Evolutionary conservation across 2,113 vertebrate species (phyloP), one percentile per base, ranked within the genome.

Genomic region (Petrocephalus zakoni): DNA sequence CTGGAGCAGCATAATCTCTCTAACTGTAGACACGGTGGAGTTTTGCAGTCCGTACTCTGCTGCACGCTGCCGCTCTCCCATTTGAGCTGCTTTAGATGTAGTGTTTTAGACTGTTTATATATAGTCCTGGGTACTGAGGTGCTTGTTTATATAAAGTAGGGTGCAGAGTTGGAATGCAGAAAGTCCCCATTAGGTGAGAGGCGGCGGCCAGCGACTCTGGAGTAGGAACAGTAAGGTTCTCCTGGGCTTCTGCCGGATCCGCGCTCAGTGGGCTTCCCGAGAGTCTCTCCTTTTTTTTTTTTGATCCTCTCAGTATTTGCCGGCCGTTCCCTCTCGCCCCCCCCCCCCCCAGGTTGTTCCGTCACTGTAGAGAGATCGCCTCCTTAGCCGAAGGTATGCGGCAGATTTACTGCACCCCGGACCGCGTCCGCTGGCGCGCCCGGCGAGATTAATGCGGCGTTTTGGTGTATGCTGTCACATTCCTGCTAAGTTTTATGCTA

Each of bases 391-490:
- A 64, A 72, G 72, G 83, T 52, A 55, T 81, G 72, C 51, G 17
- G 47, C 37, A 89, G 82, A 85, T 89, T 89, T 89, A 72, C 47
- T 13, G 55, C 25, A 47, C 47, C n/a, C 87, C 25, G 19, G 34
- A 21, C 87, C 17, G 25, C 46, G 25, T 46, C 42, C 46, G 42
- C 85, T 86, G 53, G 64, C 83, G 29, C 72, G 47, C 88, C 89
- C 87, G 72, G 86, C 88, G 56, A 89, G 88, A 88, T 87, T 9
- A 88, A 89, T 88, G 78, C 52, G 53, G 89, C 51, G 84, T 85
- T 78, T 85, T 88, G 55, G 61, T 90, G 53, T 88, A 25, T 2
- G 5, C 25, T 88, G 22, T 64, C 72, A 85, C 58, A 82, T 89
- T 87, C 22, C 17, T 37, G 81, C 29, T 51, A 17, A 85, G 53